Evolutionary conservation across 35 echinoderm and acorn worm species (phyloP), one percentile per base, ranked within the genome.

Genomic region (Patiria miniata): DNA sequence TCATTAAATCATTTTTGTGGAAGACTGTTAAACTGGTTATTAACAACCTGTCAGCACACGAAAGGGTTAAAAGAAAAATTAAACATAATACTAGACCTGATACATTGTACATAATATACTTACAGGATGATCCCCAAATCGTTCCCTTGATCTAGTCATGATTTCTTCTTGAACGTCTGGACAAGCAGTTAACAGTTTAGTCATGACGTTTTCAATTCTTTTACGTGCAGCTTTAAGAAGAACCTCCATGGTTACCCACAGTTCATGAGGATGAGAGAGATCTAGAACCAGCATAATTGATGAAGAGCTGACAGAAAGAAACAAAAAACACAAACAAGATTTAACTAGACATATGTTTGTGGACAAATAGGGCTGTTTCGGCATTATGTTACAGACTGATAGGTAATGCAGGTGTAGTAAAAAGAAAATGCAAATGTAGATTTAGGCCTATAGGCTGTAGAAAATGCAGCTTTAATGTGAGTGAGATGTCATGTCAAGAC

Each of bases 161-260:
- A 94, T 90, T 39, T 79, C 54, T 36, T 94, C 88, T 61, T 97
- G 58, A 40, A 97, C 88, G 37, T 79, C 87, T 6, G 95, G 91
- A 60, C 93, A 77, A 16, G 83, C 51, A 39, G 84, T 68, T 17
- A 88, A 68, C 0, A 56, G 79, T 78, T 91, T 83, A 29, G 39
- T 39, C 30, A 93, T 91, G 37, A 97, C 95, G 39, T 87, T 23
- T 38, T 97, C 91, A 32, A 93, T 79, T 39, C 88, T 81, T 21
- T 88, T 88, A 18, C 79, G 80, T 23, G 92, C 81, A 77, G 78
- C 83, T 76, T 92, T 88, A 0, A 98, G 53, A n/a, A 93, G 76
- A 16, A 83, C 86, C 32, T 98, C 95, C 81, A 93, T 89, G 17
- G 92, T 94, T 32, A 91, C 54, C 95, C 95, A 98, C 39, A 98